Base-by-base conservation (phyloP, 2,888 invertebrate species). In the Himalopsyche japonica region DNA sequence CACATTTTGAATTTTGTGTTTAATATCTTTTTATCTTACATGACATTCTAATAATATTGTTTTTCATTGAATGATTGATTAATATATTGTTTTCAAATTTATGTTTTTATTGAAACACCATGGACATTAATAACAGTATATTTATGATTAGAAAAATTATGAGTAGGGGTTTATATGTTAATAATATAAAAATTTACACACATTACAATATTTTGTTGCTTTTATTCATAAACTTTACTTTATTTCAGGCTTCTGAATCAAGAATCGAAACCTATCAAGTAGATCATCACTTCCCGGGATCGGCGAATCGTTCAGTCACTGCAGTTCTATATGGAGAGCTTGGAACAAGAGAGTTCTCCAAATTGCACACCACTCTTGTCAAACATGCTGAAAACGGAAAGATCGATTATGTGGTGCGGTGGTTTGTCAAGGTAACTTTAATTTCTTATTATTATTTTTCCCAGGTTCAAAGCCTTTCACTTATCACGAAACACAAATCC, bases 311-410 rank as follows among this genome's bases (percentile, higher is more conserved):
- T 86, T 94, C 94, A 83, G 90, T 95, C 70, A 93, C 94, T 49
- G 94, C 96, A 30, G 94, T 98, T 82, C 92, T 99, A 27, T 99
- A 99, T 91, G 98, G 97, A 78, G 96, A 98, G 91, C 92, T 99
- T 83, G 98, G 98, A 4, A 95, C 96, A 18, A 89, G 91, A 24
- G 94, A 94, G 48, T 98, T 98, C 90, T 90, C 93, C 4, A 89
- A 92, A 32, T 96, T 97, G 89, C 98, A 99, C 90, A 91, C 92
- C 79, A 92, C 94, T 87, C 91, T 99, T 32, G 93, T 95, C 87
- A 90, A 92, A 64, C 92, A 95, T 89, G 96, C 96, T 3, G 92
- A 95, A 85, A 91, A 91, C 30, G 95, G 96, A 76, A 92, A 93
- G 86, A 94, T 98, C 10, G 95, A 96, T 89, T 99, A 99, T 91